phyloP scores from a whole-genome alignment of 2,797 vertebrate genomes.

The Gallinago nigripennis region DNA sequence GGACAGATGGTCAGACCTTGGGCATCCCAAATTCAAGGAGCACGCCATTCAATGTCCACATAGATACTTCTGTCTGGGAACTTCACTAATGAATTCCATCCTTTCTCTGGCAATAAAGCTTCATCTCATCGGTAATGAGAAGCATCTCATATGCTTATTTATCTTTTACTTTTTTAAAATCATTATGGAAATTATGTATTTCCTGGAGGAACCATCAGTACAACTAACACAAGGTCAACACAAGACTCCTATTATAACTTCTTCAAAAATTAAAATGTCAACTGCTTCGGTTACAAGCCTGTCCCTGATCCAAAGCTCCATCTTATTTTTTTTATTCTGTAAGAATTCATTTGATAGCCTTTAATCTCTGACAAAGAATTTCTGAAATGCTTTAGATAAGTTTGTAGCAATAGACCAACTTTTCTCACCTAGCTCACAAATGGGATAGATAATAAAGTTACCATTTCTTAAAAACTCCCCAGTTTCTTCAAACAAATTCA shows the following conservation, averaged over 20 bases:
- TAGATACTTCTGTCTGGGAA: neutral
- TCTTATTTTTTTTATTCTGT: neutral
- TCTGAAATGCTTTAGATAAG: neutral
- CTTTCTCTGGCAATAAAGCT: neutral
- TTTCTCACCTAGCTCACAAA: neutral
- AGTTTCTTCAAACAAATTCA: neutral
- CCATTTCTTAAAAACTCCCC: neutral
- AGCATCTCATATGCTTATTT: neutral
- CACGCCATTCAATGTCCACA: neutral
- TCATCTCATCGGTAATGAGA: neutral
- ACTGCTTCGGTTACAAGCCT: neutral
- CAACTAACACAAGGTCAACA: neutral
- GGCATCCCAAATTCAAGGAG: neutral
- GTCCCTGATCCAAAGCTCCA: neutral
- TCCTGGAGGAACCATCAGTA: neutral
- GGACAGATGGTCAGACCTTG: accelerated
- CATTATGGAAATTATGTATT: neutral
- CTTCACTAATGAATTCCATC: neutral
- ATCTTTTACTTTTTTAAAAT: neutral
- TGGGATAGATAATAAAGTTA: neutral
- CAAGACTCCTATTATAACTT: neutral
- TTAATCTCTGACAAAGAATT: neutral
- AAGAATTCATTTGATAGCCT: neutral
- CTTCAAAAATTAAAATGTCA: neutral
- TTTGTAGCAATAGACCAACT: neutral